phyloP scores from a whole-genome alignment of 2,797 vertebrate genomes.

The Potorous gilbertii region DNA sequence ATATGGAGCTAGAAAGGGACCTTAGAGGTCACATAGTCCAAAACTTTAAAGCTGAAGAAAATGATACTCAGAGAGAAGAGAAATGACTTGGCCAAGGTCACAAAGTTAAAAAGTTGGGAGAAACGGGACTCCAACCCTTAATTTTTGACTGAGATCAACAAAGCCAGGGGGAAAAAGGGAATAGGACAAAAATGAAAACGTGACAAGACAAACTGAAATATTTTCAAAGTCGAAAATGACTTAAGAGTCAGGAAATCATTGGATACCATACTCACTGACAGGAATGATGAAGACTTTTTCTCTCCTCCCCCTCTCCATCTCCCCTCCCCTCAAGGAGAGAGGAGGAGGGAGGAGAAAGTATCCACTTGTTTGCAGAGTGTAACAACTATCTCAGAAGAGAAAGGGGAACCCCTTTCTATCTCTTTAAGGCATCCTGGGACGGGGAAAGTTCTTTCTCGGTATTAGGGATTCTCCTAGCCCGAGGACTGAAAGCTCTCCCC shows the following conservation, averaged over 20 bases:
- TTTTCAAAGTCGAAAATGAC: background rate
- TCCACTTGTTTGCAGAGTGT: conserved; percentile 56
- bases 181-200: background rate
- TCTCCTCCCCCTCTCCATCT: background rate
- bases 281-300: background rate
- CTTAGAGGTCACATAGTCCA: background rate
- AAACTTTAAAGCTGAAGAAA: background rate
- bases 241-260: background rate
- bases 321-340: conserved; percentile 58
- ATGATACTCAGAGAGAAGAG: background rate
- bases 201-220: background rate
- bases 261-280: background rate
- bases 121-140: background rate
- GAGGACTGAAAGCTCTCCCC: conserved; percentile 79
- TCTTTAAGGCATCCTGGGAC: conserved; percentile 80
- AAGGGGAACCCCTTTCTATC: conserved; percentile 82
- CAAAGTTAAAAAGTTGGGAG: background rate
- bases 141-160: background rate
- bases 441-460: conserved; percentile 77
- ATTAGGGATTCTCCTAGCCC: conserved; percentile 81
- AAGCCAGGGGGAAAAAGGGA: background rate
- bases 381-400: conserved; percentile 45
- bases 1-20: conserved; percentile 12
- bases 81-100: background rate
- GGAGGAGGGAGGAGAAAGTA: conserved; percentile 55